These are phyloP conservation scores for Tachysurus vachellii DNA, from an alignment of 2,113 vertebrate genomes.

Conservation along the genomic window DNA sequence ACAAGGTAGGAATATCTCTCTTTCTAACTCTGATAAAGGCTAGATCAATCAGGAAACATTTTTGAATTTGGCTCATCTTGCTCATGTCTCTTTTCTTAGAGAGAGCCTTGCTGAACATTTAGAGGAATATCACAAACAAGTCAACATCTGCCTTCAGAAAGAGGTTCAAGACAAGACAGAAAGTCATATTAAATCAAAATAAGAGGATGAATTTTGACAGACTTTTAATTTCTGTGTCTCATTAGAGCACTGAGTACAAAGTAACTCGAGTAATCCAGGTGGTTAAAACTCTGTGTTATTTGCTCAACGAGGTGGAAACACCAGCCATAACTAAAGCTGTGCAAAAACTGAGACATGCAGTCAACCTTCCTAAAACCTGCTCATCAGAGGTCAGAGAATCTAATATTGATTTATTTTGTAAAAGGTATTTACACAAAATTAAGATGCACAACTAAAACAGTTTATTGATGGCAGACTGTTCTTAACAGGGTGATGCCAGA, in stretches of 20 bases:
- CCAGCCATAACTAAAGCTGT: slow-evolving; percentile 81
- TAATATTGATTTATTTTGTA: not conserved
- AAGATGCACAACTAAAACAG: not conserved
- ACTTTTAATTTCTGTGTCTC: not conserved
- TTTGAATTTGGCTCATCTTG: not conserved
- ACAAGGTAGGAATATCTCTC: slow-evolving; percentile 77
- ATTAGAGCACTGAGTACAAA: slow-evolving; percentile 82
- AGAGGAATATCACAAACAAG: slow-evolving; percentile 85
- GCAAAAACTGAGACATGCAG: slow-evolving; percentile 84
- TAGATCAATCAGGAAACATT: not conserved
- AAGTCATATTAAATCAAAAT: not conserved
- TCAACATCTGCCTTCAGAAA: slow-evolving; percentile 80
- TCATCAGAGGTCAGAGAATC: slow-evolving; percentile 78
- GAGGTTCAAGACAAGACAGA: slow-evolving; percentile 65
- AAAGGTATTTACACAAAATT: not conserved
- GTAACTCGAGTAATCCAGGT: slow-evolving; percentile 83
- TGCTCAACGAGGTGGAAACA: slow-evolving; percentile 90
- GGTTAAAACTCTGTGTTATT: slow-evolving; percentile 88
- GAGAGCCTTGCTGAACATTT: slow-evolving; percentile 84
- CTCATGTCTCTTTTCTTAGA: slow-evolving; percentile 68
- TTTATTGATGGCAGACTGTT: slow-evolving; percentile 8
- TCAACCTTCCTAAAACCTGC: slow-evolving; percentile 83
- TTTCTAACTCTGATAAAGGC: not conserved
- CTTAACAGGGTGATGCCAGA: slow-evolving; percentile 73
- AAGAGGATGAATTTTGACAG: not conserved